These are phyloP conservation scores for Euplagia quadripunctaria DNA, from an alignment of 2,888 invertebrate genomes.

Conservation along the genomic window DNA sequence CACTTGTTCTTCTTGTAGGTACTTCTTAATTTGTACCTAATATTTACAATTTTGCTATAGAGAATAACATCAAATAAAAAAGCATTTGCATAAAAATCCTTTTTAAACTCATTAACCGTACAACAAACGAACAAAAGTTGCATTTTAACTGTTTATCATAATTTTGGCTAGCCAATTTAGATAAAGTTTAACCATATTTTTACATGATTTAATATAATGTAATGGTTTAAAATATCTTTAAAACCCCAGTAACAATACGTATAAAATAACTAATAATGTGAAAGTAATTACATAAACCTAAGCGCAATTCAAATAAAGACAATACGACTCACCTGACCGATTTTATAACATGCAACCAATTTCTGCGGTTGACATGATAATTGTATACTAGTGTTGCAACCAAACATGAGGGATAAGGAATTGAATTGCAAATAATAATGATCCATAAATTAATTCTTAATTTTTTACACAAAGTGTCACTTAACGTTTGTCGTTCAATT, in stretches of 20 bases:
- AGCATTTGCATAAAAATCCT: background rate
- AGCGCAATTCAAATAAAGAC: slow-evolving; percentile 19
- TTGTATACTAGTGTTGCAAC: slow-evolving; percentile 48
- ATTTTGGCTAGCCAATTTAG: background rate
- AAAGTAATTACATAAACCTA: background rate
- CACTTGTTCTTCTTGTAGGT: background rate
- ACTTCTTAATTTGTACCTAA: background rate
- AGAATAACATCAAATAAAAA: background rate
- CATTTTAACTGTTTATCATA: background rate
- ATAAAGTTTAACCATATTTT: background rate
- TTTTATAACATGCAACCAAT: slow-evolving; percentile 32
- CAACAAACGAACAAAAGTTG: background rate
- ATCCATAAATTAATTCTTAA: slow-evolving; percentile 44
- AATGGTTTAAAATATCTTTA: background rate
- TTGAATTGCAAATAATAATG: slow-evolving; percentile 51
- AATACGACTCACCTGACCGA: slow-evolving; percentile 26
- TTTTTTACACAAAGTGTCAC: slow-evolving; percentile 40
- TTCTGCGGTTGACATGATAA: slow-evolving; percentile 47
- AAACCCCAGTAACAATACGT: background rate
- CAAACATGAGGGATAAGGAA: slow-evolving; percentile 48
- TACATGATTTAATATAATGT: background rate
- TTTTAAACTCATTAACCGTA: background rate
- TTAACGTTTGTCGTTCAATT: too few relatives aligned
- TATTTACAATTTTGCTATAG: background rate
- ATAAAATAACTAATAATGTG: background rate